Evolutionary conservation across 2,888 invertebrate genomes (phyloP), one percentile per base, ranked within the genome.

Genomic region (Toxonevra muliebris): DNA sequence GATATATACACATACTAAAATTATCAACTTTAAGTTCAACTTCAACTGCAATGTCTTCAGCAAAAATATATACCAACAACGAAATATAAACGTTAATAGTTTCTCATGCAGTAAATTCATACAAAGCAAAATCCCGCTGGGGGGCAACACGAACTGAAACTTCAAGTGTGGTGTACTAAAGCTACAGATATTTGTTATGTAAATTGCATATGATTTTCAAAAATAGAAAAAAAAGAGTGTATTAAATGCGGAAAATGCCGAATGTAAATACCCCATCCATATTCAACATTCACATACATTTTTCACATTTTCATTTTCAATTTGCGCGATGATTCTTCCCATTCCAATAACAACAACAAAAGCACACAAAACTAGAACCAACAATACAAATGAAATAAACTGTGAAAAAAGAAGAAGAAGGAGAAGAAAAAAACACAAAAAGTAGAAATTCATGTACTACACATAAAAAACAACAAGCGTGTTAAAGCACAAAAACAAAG

Each of bases 401-500:
- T 4, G 13, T 13, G 2, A 7, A 8, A 48, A 7, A 20, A 48
- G 8, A 48, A 48, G 2, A 48, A 48, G 50, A 2, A 48, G 12
- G 10, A 45, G 45, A 45, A 45, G 12, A 48, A n/a, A 48, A 48
- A 48, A 4, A n/a, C 2, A 48, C n/a, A 2, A 30, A 30, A 30
- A 30, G 30, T 30, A 30, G 2, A 30, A 30, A 30, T 30, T 30
- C 30, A 30, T 30, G 30, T 30, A 30, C 30, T 30, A 30, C 30
- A 30, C 30, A 30, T 30, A 7, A 2, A 30, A 2, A 48, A 53
- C 41, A 43, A 57, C 17, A 57, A 54, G 57, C 55, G 55, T 64
- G 64, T 64, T 13, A 52, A 60, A 20, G 58, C 50, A 50, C 9
- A 7, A 48, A 55, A 66, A 66, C 61, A 61, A 66, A 66, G 66